Base-by-base conservation (phyloP, 2,888 invertebrate species). In the Rhyacophila evoluta region DNA sequence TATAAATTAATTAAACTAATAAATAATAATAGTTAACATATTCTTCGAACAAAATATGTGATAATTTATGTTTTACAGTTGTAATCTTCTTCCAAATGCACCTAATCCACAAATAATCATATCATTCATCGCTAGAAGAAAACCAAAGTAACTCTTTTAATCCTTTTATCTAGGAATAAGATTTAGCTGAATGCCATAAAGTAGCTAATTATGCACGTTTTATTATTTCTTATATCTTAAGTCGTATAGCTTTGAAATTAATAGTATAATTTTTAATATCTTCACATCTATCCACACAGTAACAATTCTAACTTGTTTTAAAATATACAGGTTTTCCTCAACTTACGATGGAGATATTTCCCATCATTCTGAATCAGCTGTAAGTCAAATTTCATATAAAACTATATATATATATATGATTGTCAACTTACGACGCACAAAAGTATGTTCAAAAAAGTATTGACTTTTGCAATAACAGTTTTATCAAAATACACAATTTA, bases 21-120 rank as follows among this genome's bases (percentile, higher is more conserved):
- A 33, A 2, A 2, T 55, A 55, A 55, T 19, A 19, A 55, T 55
- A 55, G 10, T 55, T 55, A 55, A 55, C 55, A 55, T 55, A 55
- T 55, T 55, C 55, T 55, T 25, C 55, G 15, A 55, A 55, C 55
- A 55, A 55, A 55, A 55, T 55, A 55, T 55, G 55, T 55, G 55
- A 55, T 55, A 55, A 19, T 25, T 19, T 55, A 55, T 19, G 55
- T 55, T 55, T 55, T 55, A 55, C 55, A 55, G 19, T 19, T 55
- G 19, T 55, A 55, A 25, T 55, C 55, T 55, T 55, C 55, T 55
- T 55, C 55, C 55, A 55, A 55, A 19, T 10, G 55, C 55, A 55
- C 55, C 19, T 19, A 19, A 55, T 55, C 19, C 55, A 55, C 55
- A 8, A 55, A 55, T 55, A 55, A 19, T 25, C 55, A 55, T 55